Conservation (phyloP, 2,797 vertebrate species). For the Perodicticus potto region DNA sequence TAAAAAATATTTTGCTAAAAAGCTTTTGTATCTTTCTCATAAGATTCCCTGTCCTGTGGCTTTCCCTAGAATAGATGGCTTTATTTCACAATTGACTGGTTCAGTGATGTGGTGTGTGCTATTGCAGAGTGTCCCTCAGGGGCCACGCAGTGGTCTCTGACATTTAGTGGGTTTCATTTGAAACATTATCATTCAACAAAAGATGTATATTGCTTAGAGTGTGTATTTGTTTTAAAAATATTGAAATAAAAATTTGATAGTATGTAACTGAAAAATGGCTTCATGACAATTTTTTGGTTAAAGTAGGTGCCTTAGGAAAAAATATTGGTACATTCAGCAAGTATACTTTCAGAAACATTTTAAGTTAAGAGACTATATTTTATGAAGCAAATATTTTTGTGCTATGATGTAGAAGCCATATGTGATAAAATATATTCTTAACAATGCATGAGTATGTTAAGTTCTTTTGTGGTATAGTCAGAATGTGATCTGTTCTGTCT, state of each 20-base stretch:
- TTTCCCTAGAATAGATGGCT: constrained; percentile 77
- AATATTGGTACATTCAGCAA: constrained; percentile 66
- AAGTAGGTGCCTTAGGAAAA: constrained; percentile 78
- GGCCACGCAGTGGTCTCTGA: constrained; percentile 78
- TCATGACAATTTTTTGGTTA: constrained; percentile 81
- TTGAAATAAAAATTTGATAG: constrained; percentile 75
- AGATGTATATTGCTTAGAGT: constrained; percentile 78
- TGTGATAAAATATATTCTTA: constrained; percentile 63
- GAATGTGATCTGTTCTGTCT: constrained; percentile 63
- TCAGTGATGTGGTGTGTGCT: constrained; percentile 83
- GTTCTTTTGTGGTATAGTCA: constrained; percentile 67
- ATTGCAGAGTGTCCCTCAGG: constrained; percentile 85
- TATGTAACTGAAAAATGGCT: constrained; percentile 84
- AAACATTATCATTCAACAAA: constrained; percentile 81
- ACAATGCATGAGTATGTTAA: constrained; percentile 62
- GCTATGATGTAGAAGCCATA: constrained; percentile 25
- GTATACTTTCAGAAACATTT: constrained; percentile 70
- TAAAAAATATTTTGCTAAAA: constrained; percentile 41
- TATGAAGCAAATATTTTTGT: constrained; percentile 63
- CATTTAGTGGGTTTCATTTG: constrained; percentile 79
- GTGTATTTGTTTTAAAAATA: constrained; percentile 85
- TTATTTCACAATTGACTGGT: constrained; percentile 81
- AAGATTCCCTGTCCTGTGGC: constrained; percentile 69
- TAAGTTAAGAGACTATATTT: constrained; percentile 70
- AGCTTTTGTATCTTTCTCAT: constrained; percentile 78